phyloP scores from a whole-genome alignment of 2,113 vertebrate species.

The Strix aluco region DNA sequence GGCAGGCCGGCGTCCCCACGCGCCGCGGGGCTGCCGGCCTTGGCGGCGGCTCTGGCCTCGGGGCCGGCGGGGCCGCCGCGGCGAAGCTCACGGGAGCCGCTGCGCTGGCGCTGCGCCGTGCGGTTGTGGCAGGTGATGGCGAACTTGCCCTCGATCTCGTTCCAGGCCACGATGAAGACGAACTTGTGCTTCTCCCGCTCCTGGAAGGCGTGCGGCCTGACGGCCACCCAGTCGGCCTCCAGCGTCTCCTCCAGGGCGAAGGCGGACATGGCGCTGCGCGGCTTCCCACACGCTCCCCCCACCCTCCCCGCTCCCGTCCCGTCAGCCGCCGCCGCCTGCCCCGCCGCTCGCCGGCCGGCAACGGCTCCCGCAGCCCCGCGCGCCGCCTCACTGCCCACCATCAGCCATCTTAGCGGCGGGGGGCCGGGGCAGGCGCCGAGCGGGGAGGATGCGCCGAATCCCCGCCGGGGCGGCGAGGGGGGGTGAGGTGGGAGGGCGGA shows the following conservation, averaged over 20 bases:
- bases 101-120: constrained; percentile 87
- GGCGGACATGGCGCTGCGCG: constrained; percentile 77
- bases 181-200: constrained; percentile 94
- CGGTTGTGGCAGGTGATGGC: constrained; percentile 97
- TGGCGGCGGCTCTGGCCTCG: background rate
- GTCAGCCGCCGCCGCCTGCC: background rate
- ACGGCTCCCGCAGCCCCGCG: background rate
- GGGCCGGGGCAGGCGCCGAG: background rate
- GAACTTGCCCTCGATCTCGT: constrained; percentile 95
- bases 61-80: background rate
- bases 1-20: constrained; percentile 33
- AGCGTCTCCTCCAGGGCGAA: constrained; percentile 90
- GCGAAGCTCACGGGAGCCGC: constrained; percentile 76
- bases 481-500: background rate
- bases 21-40: constrained; percentile 15
- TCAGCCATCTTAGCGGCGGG: constrained; percentile 47
- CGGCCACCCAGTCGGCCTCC: constrained; percentile 95
- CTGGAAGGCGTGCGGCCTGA: constrained; percentile 90
- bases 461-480: background rate
- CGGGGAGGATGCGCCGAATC: background rate
- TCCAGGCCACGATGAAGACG: constrained; percentile 97
- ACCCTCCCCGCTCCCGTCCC: background rate
- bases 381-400: constrained; percentile 15
- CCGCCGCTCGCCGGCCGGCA: background rate
- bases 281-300: background rate